Evolutionary conservation across 2,888 invertebrate species (phyloP).

Genomic region (Chloroclystis v-ata): DNA sequence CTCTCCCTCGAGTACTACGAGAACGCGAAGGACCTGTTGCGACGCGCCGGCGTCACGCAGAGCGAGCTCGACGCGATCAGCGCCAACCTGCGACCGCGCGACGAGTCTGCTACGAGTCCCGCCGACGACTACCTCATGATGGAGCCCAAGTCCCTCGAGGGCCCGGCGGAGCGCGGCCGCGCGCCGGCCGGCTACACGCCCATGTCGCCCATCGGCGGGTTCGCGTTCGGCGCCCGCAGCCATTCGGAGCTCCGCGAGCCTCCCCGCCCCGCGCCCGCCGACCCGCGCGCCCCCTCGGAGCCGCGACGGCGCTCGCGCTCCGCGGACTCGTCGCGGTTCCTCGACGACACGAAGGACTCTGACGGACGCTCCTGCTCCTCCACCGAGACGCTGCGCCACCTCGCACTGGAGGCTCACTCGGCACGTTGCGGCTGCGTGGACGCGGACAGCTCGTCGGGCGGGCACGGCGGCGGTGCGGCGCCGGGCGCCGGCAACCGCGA

Average conservation of each 20-base stretch:
- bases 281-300: constrained; percentile 35
- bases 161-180: constrained; percentile 38
- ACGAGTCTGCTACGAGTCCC: neutral
- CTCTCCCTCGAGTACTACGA: constrained; percentile 87
- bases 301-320: constrained; percentile 83
- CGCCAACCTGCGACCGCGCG: constrained; percentile 48
- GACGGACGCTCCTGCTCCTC: constrained; percentile 69
- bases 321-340: constrained; percentile 84
- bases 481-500: constrained; percentile 85
- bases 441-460: constrained; percentile 64
- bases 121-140: constrained; percentile 83
- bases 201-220: constrained; percentile 82
- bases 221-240: constrained; percentile 54
- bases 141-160: constrained; percentile 76
- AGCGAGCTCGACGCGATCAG: constrained; percentile 68
- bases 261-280: constrained; percentile 77
- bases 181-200: constrained; percentile 80
- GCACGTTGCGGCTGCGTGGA: constrained; percentile 64
- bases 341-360: constrained; percentile 80
- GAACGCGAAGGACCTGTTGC: constrained; percentile 84
- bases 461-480: constrained; percentile 54
- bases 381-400: constrained; percentile 68
- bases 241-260: constrained; percentile 78
- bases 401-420: constrained; percentile 45
- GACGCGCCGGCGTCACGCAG: constrained; percentile 76